Conservation (phyloP, 2,113 vertebrate species). For the Odocoileus hemionus region DNA sequence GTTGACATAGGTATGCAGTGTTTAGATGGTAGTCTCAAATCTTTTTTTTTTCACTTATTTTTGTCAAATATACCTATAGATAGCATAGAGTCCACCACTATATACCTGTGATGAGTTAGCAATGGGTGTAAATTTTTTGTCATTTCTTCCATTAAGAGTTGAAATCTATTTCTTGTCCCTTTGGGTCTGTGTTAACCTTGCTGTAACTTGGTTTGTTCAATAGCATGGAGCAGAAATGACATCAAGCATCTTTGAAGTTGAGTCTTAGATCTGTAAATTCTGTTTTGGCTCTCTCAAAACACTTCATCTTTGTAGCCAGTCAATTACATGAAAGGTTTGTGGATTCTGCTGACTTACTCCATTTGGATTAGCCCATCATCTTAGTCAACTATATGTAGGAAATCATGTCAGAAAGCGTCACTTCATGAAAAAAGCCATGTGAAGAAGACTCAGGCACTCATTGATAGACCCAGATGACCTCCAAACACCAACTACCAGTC, state of each 20-base stretch:
- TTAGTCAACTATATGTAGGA: not conserved
- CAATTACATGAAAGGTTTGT: not conserved
- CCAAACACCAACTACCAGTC: not conserved
- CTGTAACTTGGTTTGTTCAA: not conserved
- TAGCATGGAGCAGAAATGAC: not conserved
- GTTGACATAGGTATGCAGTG: not conserved
- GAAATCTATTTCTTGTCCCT: not conserved
- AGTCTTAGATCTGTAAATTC: not conserved
- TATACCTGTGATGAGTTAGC: not conserved
- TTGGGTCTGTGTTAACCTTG: not conserved
- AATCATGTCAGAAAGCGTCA: not conserved
- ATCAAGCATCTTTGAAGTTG: not conserved
- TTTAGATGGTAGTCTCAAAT: not conserved
- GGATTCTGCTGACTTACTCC: not conserved
- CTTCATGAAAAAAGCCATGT: not conserved
- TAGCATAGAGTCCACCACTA: not conserved
- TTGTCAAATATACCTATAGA: not conserved
- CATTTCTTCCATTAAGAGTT: not conserved
- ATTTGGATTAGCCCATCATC: not conserved
- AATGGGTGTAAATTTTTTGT: not conserved
- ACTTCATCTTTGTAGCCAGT: not conserved
- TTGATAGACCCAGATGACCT: not conserved
- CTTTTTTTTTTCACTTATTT: not conserved
- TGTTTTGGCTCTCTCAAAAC: not conserved
- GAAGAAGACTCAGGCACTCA: not conserved